Evolutionary conservation across 2,888 invertebrate species (phyloP).

Genomic region (Erebia palarica): DNA sequence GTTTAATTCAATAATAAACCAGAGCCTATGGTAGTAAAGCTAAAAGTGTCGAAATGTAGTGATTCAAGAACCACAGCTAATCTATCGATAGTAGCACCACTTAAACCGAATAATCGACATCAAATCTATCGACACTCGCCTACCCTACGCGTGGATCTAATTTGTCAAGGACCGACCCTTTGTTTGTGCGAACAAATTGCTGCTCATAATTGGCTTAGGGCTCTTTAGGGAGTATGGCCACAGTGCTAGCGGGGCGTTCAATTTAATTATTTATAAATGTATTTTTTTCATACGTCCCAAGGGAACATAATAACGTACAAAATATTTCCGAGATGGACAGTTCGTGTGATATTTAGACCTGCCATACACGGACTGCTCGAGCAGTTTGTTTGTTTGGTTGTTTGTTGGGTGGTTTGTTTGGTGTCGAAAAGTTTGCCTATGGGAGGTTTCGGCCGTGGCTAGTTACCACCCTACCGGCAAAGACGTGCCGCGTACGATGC

Average conservation of each 20-base stretch:
- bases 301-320: background rate
- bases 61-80: background rate
- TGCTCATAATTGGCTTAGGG: conserved; percentile 77
- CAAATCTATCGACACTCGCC: conserved; percentile 40
- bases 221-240: conserved; percentile 51
- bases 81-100: conserved; percentile 21
- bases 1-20: no score
- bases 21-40: no score
- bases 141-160: conserved; percentile 67
- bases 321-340: no score
- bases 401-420: no score
- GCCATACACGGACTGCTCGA: no score
- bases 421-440: no score
- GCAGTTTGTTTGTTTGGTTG: no score
- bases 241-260: conserved; percentile 50
- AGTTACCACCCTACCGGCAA: no score
- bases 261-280: conserved; percentile 34
- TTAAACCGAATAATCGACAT: conserved; percentile 6
- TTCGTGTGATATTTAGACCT: background rate
- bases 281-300: background rate
- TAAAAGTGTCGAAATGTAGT: no score
- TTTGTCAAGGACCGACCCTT: conserved; percentile 75
- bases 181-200: conserved; percentile 80
- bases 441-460: no score
- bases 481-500: no score